These are phyloP conservation scores for Enteromius argenteus DNA, from an alignment of 2,797 vertebrate species.

Conservation along the genomic window DNA sequence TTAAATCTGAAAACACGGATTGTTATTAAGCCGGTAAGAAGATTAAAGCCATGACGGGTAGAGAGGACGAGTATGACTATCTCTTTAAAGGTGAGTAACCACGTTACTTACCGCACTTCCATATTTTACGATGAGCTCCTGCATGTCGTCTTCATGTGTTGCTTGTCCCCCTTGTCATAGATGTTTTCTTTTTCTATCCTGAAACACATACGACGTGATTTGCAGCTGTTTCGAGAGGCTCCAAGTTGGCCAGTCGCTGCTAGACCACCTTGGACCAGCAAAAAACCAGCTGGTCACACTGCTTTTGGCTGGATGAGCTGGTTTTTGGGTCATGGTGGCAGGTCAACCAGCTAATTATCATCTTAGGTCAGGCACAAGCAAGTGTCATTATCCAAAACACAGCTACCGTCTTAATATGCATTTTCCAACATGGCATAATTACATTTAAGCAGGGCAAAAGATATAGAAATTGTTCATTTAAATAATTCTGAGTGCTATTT, in stretches of 20 bases:
- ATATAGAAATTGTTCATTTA: not conserved
- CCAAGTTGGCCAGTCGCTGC: not conserved
- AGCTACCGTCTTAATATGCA: not conserved
- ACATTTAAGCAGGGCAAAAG: not conserved
- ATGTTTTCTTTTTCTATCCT: not conserved
- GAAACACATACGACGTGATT: not conserved
- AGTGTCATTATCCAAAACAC: not conserved
- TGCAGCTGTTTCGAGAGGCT: not conserved
- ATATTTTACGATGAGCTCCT: not conserved
- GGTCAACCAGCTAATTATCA: not conserved
- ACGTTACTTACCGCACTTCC: not conserved
- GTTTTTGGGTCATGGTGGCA: constrained; percentile 1
- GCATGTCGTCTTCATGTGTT: not conserved
- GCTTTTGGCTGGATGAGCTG: constrained; percentile 9
- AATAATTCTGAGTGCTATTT: not conserved
- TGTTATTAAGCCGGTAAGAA: constrained; percentile 28
- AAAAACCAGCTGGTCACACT: not conserved
- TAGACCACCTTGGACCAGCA: not conserved
- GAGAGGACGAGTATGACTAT: constrained; percentile 90
- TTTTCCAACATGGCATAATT: not conserved
- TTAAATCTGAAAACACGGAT: constrained; percentile 1
- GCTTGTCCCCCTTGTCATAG: not conserved
- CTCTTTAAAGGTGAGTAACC: constrained; percentile 87
- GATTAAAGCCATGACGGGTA: constrained; percentile 78
- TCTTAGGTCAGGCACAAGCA: not conserved